A percentile compares a stretch with the other conserved stretches of the same genome.
Evolutionary conservation across 2,797 vertebrate species (phyloP).

Genomic region (Graptemys geographica): DNA sequence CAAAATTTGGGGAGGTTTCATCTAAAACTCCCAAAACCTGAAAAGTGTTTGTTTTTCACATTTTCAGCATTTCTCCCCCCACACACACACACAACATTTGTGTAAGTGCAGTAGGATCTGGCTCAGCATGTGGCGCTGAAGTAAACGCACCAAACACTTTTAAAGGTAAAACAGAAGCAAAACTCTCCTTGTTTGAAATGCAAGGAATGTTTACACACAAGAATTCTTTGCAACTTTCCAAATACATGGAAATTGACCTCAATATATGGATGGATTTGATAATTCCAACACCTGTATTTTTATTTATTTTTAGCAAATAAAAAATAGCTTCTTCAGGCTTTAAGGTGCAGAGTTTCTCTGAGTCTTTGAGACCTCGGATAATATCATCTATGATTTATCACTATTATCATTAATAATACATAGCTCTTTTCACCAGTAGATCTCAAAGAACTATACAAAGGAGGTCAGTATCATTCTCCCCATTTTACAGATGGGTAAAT

Average conservation of each 20-base stretch:
- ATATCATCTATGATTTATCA: background rate
- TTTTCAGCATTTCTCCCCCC: too few relatives aligned
- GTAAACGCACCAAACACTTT: too few relatives aligned
- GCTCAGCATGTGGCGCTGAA: background rate
- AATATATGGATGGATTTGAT: rapidly evolving
- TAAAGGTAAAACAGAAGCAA: background rate
- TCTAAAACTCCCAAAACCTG: background rate
- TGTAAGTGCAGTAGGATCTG: background rate
- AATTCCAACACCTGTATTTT: rapidly evolving
- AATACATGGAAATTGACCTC: rapidly evolving
- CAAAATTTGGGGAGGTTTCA: too few relatives aligned
- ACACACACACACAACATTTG: background rate
- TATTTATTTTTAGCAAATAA: background rate
- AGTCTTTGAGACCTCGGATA: background rate
- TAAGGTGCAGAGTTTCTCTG: background rate
- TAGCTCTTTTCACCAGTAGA: background rate
- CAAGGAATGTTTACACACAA: background rate
- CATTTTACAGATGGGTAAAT: background rate
- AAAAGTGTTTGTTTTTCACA: background rate
- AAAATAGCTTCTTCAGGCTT: background rate
- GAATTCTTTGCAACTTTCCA: too few relatives aligned
- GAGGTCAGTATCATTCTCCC: background rate
- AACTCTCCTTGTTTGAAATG: background rate
- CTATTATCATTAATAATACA: background rate
- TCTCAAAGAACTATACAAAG: background rate